Conservation (phyloP, 2,113 vertebrate genomes). For the Ailurus styani region DNA sequence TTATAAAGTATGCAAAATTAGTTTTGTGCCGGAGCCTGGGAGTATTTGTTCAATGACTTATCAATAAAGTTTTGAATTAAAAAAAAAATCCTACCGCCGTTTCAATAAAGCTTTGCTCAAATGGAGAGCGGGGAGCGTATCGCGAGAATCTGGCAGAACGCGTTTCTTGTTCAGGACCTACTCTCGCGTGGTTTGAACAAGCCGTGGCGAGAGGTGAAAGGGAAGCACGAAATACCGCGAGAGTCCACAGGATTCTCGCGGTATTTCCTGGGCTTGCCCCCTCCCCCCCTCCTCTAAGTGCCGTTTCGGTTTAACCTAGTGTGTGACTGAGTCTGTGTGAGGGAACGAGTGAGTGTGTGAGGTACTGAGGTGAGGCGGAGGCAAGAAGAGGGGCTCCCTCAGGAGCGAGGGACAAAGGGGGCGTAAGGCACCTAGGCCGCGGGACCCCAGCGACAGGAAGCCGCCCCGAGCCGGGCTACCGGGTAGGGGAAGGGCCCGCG, state of each 20-base stretch:
- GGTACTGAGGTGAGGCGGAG: slow-evolving; percentile 66
- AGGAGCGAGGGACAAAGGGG: slow-evolving; percentile 56
- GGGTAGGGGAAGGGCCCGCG: slow-evolving; percentile 66
- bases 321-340: slow-evolving; percentile 71
- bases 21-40: background rate
- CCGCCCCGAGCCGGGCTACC: slow-evolving; percentile 46
- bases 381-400: slow-evolving; percentile 34
- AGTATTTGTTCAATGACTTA: background rate
- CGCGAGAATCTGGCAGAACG: slow-evolving; percentile 45
- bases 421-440: background rate
- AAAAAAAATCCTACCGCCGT: background rate
- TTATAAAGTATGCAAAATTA: background rate
- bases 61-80: slow-evolving; percentile 8
- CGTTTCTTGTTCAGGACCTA: background rate
- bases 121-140: background rate
- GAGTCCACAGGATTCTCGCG: slow-evolving; percentile 1
- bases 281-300: slow-evolving; percentile 57
- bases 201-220: background rate
- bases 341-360: slow-evolving; percentile 43
- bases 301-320: slow-evolving; percentile 82
- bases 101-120: background rate
- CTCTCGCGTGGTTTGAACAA: slow-evolving; percentile 67
- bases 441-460: slow-evolving; percentile 44
- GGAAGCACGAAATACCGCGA: slow-evolving; percentile 50
- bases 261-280: background rate